A percentile compares a stretch with the other conserved stretches of the same genome.
Conservation (phyloP, 1,140 invertebrate genomes). For the Coenobita brevimanus region DNA sequence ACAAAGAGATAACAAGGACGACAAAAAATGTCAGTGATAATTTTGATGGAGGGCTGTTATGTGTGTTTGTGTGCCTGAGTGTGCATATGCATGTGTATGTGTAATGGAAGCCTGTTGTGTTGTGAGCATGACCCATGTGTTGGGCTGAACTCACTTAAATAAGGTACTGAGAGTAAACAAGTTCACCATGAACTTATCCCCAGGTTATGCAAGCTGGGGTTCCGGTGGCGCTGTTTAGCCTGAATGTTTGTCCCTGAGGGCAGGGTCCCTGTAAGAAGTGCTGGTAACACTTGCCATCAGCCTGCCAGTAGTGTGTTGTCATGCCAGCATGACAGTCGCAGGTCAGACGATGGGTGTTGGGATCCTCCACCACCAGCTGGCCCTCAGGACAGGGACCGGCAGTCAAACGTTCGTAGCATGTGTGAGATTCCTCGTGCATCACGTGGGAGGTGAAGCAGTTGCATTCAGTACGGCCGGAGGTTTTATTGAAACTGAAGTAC, state of each 20-base stretch:
- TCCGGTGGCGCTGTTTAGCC: slow-evolving; percentile 62
- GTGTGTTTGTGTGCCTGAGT: too few relatives aligned
- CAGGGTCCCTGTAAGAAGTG: slow-evolving; percentile 71
- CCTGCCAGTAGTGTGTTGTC: slow-evolving; percentile 68
- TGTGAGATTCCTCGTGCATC: slow-evolving; percentile 68
- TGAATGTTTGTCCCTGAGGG: slow-evolving; percentile 69
- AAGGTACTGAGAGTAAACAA: slow-evolving; percentile 27
- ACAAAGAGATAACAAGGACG: too few relatives aligned
- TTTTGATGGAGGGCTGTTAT: too few relatives aligned
- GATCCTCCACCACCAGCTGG: slow-evolving; percentile 68
- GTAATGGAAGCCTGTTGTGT: too few relatives aligned
- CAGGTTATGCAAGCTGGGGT: slow-evolving; percentile 69
- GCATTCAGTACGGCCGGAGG: slow-evolving; percentile 70
- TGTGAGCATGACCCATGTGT: too few relatives aligned
- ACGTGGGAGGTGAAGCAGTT: slow-evolving; percentile 71
- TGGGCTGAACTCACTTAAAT: not conserved
- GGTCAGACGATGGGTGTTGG: slow-evolving; percentile 48
- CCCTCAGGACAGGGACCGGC: slow-evolving; percentile 70
- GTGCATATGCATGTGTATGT: too few relatives aligned
- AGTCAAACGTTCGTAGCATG: slow-evolving; percentile 70
- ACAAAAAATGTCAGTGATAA: too few relatives aligned
- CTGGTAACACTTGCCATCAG: slow-evolving; percentile 70
- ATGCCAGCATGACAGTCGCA: slow-evolving; percentile 69
- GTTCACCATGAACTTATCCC: slow-evolving; percentile 36
- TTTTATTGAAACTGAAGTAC: slow-evolving; percentile 71